Evolutionary conservation across 2,797 vertebrate species (phyloP), one percentile per base, ranked within the genome.

Genomic region (Glyptemys insculpta): DNA sequence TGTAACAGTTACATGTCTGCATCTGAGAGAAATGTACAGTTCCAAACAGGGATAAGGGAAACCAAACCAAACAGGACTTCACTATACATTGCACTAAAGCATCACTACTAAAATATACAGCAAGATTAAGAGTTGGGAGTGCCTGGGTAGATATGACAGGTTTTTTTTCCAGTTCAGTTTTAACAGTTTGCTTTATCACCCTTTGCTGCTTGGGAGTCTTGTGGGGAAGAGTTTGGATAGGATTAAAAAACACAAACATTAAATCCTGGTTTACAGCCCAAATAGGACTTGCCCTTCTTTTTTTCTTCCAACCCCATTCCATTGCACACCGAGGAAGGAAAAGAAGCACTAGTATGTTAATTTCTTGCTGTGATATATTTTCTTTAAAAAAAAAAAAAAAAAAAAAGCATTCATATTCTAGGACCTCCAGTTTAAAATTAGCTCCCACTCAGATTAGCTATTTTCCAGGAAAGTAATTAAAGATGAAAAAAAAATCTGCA

Each of bases 1-100:
- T 94, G 2, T 74, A 97, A 88, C 92, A 86, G 93, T 95, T 97
- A 96, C 92, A 83, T 96, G 95, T 94, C 94, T 90, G 79, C 91
- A 94, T 83, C 91, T 85, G 94, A 96, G 59, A 93, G 87, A 96
- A 96, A 94, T 91, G 59, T 81, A 90, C 1, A 0, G 44, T 29
- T 94, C 89, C 1, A 2, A 90, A 94, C 80, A 65, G 81, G 92
- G 87, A 94, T 92, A 95, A 95, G 79, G 78, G 56, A 86, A 97
- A 96, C 79, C 47, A 92, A 96, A 93, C 53, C 90, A 95, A 95
- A 52, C 9, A 62, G 52, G 76, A 94, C 87, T 84, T 93, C 90
- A 88, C 82, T 92, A 78, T 85, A 97, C 91, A 95, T 96, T 95
- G 80, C 91, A 52, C 79, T 86, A 94, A 94, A 92, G 80, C 83